These are phyloP conservation scores for Oryzias celebensis DNA, from an alignment of 2,113 vertebrate genomes.

Conservation along the genomic window DNA sequence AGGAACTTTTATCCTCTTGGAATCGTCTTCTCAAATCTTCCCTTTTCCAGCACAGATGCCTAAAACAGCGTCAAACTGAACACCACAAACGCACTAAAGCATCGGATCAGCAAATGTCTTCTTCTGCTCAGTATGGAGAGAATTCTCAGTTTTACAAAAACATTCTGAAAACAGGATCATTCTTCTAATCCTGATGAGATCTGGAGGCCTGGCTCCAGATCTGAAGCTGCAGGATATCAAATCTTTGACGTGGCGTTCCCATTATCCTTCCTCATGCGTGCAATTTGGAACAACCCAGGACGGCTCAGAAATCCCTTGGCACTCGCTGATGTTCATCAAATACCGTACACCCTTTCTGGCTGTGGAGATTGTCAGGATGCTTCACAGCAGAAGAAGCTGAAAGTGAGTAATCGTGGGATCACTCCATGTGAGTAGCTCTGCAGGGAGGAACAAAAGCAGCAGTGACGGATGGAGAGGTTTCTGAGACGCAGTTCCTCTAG, in stretches of 20 bases:
- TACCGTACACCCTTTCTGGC: background rate
- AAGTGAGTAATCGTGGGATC: background rate
- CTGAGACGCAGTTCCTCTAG: no score
- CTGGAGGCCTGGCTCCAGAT: constrained; percentile 1
- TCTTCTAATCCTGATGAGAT: constrained; percentile 21
- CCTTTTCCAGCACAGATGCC: no score
- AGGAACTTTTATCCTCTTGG: no score
- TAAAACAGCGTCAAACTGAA: no score
- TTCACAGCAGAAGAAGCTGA: background rate
- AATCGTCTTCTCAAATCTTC: no score
- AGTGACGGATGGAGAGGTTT: no score
- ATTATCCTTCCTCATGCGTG: no score
- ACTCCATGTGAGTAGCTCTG: no score
- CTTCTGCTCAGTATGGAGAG: background rate
- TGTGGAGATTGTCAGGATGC: constrained; percentile 16
- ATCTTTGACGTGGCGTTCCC: constrained; percentile 24
- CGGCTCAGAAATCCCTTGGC: background rate
- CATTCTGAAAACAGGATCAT: constrained; percentile 25
- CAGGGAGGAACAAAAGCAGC: no score
- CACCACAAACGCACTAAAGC: background rate
- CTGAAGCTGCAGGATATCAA: constrained; percentile 19
- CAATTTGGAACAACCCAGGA: background rate
- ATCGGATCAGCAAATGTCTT: constrained; percentile 18
- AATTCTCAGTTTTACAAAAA: constrained; percentile 20
- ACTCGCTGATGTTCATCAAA: background rate